Conservation (phyloP, 2,888 invertebrate genomes). For the Ormyrus rosae region DNA sequence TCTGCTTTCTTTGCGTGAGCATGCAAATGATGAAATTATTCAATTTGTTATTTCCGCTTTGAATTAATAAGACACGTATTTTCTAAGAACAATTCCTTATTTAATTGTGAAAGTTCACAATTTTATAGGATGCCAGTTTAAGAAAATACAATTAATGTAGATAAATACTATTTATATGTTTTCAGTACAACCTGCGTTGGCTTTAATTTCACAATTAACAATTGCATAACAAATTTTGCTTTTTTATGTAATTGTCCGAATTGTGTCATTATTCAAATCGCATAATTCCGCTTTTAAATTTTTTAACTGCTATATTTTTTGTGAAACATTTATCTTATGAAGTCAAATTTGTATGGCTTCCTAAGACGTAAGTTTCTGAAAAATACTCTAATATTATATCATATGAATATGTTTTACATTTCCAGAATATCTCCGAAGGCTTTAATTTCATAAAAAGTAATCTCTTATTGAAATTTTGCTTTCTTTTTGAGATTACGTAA, state of each 20-base stretch:
- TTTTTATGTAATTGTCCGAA: no score
- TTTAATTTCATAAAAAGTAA: constrained; percentile 25
- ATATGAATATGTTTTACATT: no score
- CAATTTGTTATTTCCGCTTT: constrained; percentile 11
- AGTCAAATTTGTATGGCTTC: no score
- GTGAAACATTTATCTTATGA: no score
- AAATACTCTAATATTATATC: no score
- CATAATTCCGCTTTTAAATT: no score
- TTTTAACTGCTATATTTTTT: no score
- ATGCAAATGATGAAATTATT: constrained; percentile 24
- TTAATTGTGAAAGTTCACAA: neutral
- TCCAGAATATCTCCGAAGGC: constrained; percentile 1
- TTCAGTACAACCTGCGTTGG: constrained; percentile 20
- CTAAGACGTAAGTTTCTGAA: no score
- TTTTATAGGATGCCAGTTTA: neutral
- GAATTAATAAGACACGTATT: neutral
- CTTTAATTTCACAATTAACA: constrained; percentile 21
- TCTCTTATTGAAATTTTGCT: neutral
- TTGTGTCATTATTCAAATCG: no score
- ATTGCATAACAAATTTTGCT: no score
- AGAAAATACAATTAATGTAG: neutral
- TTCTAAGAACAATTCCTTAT: neutral
- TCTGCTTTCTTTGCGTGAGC: constrained; percentile 29
- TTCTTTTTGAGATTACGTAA: constrained; percentile 20
- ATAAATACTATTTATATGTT: neutral